phyloP scores from a whole-genome alignment of 2,888 invertebrate genomes.

The Cantharis rufa region DNA sequence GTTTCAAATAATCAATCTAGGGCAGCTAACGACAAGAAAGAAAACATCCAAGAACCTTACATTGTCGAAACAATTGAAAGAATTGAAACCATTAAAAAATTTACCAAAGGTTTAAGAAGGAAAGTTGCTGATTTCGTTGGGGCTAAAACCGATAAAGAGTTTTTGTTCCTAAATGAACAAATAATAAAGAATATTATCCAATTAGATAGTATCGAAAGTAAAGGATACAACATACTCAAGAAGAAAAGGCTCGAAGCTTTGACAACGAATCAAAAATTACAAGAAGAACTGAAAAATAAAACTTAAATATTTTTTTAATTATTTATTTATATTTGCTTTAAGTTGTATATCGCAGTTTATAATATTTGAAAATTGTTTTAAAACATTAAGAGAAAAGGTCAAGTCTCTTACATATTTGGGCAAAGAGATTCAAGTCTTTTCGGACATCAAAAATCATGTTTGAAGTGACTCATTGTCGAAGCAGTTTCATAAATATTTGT shows the following conservation, averaged over 20 bases:
- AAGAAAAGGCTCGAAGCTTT: background rate
- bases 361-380: background rate
- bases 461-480: too few species aligned
- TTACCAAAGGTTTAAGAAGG: background rate
- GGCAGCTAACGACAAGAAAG: background rate
- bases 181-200: constrained; percentile 1
- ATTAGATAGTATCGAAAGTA: constrained; percentile 7
- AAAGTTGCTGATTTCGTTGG: constrained; percentile 1
- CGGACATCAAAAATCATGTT: too few species aligned
- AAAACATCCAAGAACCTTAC: background rate
- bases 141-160: background rate
- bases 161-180: constrained; percentile 4
- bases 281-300: background rate
- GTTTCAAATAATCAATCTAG: background rate
- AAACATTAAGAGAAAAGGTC: background rate
- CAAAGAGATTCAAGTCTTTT: too few species aligned
- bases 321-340: background rate
- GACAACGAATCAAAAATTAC: background rate
- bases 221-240: background rate
- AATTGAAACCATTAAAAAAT: background rate
- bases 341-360: background rate
- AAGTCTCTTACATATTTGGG: too few species aligned
- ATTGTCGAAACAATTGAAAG: background rate
- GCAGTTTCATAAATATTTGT: too few species aligned
- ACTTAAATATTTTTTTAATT: background rate